Conservation (phyloP, 2,113 vertebrate species). For the Cettia cetti region DNA sequence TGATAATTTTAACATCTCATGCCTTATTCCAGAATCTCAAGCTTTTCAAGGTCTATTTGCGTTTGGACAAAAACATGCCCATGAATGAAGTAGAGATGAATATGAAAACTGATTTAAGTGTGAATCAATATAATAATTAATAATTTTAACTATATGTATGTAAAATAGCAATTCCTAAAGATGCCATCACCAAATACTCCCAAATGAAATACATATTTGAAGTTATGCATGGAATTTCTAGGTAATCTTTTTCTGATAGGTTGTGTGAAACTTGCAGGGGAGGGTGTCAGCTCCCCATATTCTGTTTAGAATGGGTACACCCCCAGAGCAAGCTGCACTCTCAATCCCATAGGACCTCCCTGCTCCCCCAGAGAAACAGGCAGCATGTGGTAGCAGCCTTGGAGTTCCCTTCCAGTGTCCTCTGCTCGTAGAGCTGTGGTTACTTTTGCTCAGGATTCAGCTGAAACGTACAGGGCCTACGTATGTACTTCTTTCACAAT, state of each 20-base stretch:
- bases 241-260: background rate
- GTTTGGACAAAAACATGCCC: background rate
- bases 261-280: background rate
- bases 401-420: background rate
- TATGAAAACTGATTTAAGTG: background rate
- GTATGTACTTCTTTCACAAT: background rate
- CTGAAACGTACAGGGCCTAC: background rate
- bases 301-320: background rate
- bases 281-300: background rate
- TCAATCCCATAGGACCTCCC: rapidly evolving
- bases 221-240: background rate
- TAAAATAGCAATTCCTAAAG: background rate
- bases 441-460: background rate
- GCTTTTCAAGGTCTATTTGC: background rate
- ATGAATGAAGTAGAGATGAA: background rate
- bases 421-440: background rate
- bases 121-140: background rate
- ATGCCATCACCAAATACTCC: background rate
- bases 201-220: background rate
- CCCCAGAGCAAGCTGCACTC: background rate
- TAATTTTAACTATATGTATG: background rate
- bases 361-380: background rate
- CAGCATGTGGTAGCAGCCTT: background rate
- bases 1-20: background rate
- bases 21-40: background rate